Conservation (phyloP, 2,113 vertebrate genomes). For the Varanus komodoensis region DNA sequence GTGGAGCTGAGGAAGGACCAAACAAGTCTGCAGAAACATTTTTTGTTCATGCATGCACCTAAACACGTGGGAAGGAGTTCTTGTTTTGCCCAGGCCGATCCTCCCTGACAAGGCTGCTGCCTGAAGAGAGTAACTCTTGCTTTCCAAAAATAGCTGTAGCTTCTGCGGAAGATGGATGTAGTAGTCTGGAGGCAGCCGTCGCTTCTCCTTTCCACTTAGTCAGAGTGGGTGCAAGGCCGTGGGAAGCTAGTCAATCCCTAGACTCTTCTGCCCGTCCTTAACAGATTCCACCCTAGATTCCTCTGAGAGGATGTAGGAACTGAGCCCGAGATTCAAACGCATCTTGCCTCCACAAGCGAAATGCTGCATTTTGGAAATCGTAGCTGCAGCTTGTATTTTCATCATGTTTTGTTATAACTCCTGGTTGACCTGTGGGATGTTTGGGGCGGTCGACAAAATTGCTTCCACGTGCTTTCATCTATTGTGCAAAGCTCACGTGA, state of each 20-base stretch:
- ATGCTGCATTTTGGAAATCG: neutral
- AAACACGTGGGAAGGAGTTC: neutral
- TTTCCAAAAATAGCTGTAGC: neutral
- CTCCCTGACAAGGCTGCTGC: neutral
- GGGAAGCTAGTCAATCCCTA: neutral
- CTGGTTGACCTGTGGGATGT: neutral
- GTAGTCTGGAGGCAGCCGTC: neutral
- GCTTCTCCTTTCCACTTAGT: neutral
- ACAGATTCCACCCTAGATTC: neutral
- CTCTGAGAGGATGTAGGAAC: neutral
- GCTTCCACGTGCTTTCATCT: too few relatives aligned
- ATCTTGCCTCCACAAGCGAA: neutral
- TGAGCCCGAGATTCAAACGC: neutral
- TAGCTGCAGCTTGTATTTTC: neutral
- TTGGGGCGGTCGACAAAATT: too few relatives aligned
- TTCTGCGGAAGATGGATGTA: neutral
- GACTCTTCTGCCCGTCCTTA: neutral
- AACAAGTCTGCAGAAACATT: neutral
- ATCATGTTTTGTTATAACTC: neutral
- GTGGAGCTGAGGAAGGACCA: conserved; percentile 35
- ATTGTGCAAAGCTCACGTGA: too few relatives aligned
- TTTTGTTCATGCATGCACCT: neutral
- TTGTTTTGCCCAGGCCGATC: neutral
- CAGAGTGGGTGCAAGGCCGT: neutral
- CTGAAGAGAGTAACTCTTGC: neutral